Evolutionary conservation across 2,888 invertebrate genomes (phyloP), one percentile per base, ranked within the genome.

Genomic region (Drosophila leonis): DNA sequence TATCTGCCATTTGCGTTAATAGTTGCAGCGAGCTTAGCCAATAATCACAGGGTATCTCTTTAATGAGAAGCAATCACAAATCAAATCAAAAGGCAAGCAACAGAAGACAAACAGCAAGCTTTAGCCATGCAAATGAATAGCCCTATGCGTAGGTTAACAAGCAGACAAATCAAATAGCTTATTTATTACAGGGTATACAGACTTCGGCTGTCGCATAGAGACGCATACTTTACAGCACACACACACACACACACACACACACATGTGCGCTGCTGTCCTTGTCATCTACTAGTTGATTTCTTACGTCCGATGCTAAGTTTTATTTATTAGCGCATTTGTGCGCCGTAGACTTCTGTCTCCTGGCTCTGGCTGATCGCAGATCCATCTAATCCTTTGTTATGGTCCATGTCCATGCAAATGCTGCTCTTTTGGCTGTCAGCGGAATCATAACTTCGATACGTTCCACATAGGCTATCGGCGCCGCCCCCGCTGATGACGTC

Each of bases 301-400:
- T 79, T 82, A 77, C 78, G 78, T 71, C 76, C 78, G 90, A 90
- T 90, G 90, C 78, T 81, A 78, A 71, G 75, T 87, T 82, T 83
- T 73, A 78, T 88, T 86, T 83, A 83, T 82, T 80, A 74, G 65
- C 75, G 42, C 52, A 81, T 83, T 75, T 75, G 69, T 67, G 3
- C 42, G 20, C 20, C 37, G 10, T 15, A 18, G 39, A 37, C 46
- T 44, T 55, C 46, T 31, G 6, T 49, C 29, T 31, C 29, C 54
- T 27, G n/a, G 24, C 18, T 31, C 12, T 18, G 12, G 29, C 48
- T 65, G 62, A 27, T 48, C 49, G 18, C 29, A n/a, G 9, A 49
- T 61, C 51, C 61, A 31, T 67, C 72, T 86, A 81, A 79, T 83
- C 72, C 80, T 80, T 84, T 77, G 68, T 77, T 70, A 80, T 69